These are phyloP conservation scores for Helicoverpa zea DNA, from an alignment of 1,140 invertebrate genomes.

Conservation along the genomic window DNA sequence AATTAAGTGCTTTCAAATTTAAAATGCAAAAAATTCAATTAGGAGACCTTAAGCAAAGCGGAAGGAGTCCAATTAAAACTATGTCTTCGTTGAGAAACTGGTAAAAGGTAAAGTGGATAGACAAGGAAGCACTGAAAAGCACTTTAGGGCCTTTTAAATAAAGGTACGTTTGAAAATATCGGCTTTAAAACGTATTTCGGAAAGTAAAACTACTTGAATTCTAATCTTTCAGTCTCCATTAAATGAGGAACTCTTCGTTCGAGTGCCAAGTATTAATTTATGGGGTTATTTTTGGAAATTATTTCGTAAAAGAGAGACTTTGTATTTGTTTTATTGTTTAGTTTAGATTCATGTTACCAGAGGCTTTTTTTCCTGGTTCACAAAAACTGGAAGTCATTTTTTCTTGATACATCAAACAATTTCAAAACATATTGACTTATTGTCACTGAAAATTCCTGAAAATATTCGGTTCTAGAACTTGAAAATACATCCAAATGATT, in stretches of 20 bases:
- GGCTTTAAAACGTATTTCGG: slow-evolving; percentile 58
- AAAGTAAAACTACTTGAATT: slow-evolving; percentile 48
- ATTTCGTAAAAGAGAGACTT: too few species aligned
- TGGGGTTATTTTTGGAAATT: too few species aligned
- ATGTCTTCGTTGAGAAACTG: slow-evolving; percentile 69
- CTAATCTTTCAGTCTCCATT: slow-evolving; percentile 32
- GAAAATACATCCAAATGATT: too few species aligned
- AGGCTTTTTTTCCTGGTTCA: too few species aligned
- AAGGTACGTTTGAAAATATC: slow-evolving; percentile 65
- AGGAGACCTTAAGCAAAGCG: slow-evolving; percentile 70
- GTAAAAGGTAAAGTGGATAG: slow-evolving; percentile 71
- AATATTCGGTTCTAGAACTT: too few species aligned
- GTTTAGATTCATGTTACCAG: too few species aligned
- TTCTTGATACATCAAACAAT: too few species aligned
- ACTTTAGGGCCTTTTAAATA: slow-evolving; percentile 69
- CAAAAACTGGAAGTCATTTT: too few species aligned
- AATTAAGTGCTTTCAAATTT: slow-evolving; percentile 64
- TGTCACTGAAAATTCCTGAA: too few species aligned
- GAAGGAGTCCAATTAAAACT: slow-evolving; percentile 77
- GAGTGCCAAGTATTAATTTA: background rate
- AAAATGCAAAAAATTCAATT: slow-evolving; percentile 74
- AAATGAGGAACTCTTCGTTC: slow-evolving; percentile 52
- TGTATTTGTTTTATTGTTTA: too few species aligned
- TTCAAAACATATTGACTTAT: too few species aligned
- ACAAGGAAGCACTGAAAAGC: slow-evolving; percentile 69